Evolutionary conservation across 2,888 invertebrate genomes (phyloP).

Genomic region (Aporophyla nigra): DNA sequence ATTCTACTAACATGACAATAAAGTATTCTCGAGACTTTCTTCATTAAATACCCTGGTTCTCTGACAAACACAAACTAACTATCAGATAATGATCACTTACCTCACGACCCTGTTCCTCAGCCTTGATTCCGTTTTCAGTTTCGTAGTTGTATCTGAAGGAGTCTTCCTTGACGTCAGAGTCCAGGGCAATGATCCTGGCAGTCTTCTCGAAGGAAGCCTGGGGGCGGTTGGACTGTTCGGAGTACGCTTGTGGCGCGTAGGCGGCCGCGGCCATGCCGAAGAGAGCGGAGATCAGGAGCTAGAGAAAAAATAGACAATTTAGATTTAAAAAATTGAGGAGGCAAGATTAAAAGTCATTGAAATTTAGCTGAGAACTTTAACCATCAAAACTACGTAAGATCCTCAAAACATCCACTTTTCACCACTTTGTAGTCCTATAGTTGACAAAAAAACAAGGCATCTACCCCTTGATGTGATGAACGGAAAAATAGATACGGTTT

Average conservation of each 20-base stretch:
- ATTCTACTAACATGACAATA: no score
- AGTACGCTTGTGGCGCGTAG: constrained; percentile 76
- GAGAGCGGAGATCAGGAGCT: constrained; percentile 85
- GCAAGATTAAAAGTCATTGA: background rate
- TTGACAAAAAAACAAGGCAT: background rate
- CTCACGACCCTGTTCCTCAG: constrained; percentile 87
- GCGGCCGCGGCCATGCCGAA: constrained; percentile 83
- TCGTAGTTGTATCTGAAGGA: constrained; percentile 88
- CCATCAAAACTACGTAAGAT: background rate
- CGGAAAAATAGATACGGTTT: background rate
- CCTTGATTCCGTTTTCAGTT: constrained; percentile 88
- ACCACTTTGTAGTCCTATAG: background rate
- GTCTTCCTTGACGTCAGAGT: constrained; percentile 86
- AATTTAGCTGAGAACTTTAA: background rate
- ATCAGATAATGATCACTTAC: constrained; percentile 68
- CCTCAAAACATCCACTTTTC: background rate
- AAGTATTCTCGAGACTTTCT: no score
- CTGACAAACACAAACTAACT: background rate
- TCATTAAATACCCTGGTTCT: background rate
- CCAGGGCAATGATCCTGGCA: constrained; percentile 84
- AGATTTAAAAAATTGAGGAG: background rate
- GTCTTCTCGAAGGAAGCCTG: constrained; percentile 83
- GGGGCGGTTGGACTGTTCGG: constrained; percentile 85
- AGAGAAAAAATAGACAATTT: constrained; percentile 10
- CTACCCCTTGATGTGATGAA: background rate